Base-by-base conservation (phyloP, 2,797 vertebrate species). In the Gallinago stenura region DNA sequence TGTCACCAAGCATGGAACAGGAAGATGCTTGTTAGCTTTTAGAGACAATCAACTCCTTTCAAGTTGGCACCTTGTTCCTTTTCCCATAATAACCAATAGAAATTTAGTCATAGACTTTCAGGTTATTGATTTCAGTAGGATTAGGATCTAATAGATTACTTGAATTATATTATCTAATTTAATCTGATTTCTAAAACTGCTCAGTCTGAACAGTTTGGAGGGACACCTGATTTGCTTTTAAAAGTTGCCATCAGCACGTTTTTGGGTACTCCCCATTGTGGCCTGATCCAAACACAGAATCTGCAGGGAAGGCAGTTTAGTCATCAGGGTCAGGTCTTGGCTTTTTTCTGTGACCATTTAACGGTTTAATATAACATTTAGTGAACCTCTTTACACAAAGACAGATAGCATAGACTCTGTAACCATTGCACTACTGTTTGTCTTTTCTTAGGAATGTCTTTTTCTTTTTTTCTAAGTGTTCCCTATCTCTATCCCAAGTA, bases 321-420 rank as follows among this genome's bases (percentile, higher is more conserved):
- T 93, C 30, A 50, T 60, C 43, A 83, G 28, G 22, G 28, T 76
- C 56, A 91, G 71, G 51, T 89, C 57, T 83, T 77, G 24, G 75
- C 64, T 96, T 96, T 94, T 28, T 91, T 91, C 39, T 95, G 81
- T 88, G 81, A 82, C 86, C 41, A 14, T 79, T 83, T 93, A 93
- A 84, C 84, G 57, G 37, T 87, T 83, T 91, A 61, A 80, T 75
- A 77, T 68, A 92, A 86, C 62, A 70, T 91, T 39, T 73, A 64
- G 81, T 92, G 62, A 87, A 91, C 33, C 25, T 51, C 62, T 77
- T 96, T 33, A 93, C 43, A 54, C n/a, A 93, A 83, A 85, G 78
- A 69, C 24, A 83, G 58, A 28, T 89, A 84, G 46, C 31, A 54
- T 46, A 81, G 73, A 75, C 66, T 88, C 89, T 62, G 79, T 64